Percentiles rank a stretch among this genome's conserved stretches.
Conservation (phyloP, 2,113 vertebrate species). For the Mormyrus iriodes region DNA sequence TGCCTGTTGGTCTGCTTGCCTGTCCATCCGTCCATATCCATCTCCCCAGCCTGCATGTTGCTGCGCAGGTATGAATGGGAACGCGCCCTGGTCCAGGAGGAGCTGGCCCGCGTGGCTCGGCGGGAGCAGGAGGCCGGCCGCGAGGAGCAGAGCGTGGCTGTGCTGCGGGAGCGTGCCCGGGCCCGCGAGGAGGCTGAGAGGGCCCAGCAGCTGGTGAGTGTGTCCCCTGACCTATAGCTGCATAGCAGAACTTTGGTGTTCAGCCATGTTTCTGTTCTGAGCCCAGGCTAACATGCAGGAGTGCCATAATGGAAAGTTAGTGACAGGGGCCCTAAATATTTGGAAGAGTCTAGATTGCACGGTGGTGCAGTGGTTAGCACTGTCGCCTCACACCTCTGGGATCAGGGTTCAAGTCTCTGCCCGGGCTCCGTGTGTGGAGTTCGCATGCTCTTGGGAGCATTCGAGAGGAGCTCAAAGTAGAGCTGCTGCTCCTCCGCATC, state of each 20-base stretch:
- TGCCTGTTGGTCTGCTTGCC: neutral
- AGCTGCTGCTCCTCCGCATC: no score
- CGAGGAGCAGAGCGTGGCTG: slow-evolving; percentile 44
- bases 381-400: no score
- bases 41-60: neutral
- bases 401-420: no score
- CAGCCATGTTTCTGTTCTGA: neutral
- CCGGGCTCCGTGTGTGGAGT: no score
- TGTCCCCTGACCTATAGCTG: no score
- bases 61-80: slow-evolving; percentile 69
- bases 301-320: neutral
- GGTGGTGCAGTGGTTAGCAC: no score
- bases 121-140: slow-evolving; percentile 63
- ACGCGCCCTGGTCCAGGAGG: slow-evolving; percentile 72
- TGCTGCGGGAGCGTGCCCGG: slow-evolving; percentile 49
- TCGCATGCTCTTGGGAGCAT: no score
- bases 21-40: neutral
- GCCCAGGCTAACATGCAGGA: neutral
- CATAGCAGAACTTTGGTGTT: neutral
- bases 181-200: slow-evolving; percentile 58
- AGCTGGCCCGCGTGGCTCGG: slow-evolving; percentile 62
- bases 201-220: slow-evolving; percentile 63
- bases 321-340: no score
- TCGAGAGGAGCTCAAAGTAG: no score
- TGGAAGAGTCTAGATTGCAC: no score